Evolutionary conservation across 2,888 invertebrate species (phyloP).

Genomic region (Hemithea aestivaria): DNA sequence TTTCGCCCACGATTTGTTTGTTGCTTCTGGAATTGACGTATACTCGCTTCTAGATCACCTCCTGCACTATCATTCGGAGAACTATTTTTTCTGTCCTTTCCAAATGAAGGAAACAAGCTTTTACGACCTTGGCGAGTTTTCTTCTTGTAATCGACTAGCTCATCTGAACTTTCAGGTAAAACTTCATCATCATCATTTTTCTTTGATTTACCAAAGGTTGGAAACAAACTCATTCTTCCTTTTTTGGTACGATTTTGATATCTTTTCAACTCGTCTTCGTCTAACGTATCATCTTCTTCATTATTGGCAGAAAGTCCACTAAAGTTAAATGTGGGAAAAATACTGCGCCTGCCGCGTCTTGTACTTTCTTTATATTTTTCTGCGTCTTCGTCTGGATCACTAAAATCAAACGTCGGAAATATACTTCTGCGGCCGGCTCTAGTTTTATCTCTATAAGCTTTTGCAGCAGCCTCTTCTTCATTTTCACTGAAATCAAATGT

Average conservation of each 20-base stretch:
- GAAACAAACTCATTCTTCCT: conserved; percentile 64
- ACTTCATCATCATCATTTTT: conserved; percentile 55
- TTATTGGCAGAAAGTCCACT: conserved; percentile 53
- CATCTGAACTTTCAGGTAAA: conserved; percentile 68
- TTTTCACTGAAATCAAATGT: conserved; percentile 67
- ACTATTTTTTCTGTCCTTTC: conserved; percentile 61
- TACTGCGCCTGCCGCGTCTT: conserved; percentile 59
- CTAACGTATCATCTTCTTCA: conserved; percentile 60
- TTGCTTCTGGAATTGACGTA: conserved; percentile 60
- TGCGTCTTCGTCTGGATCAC: conserved; percentile 57
- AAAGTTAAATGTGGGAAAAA: conserved; percentile 67
- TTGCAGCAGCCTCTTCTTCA: conserved; percentile 58
- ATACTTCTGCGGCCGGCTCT: conserved; percentile 61
- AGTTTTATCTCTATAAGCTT: conserved; percentile 57
- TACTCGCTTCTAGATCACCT: conserved; percentile 62
- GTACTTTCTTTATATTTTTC: conserved; percentile 63
- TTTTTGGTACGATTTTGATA: conserved; percentile 66
- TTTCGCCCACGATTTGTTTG: conserved; percentile 53
- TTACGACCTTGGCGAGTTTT: conserved; percentile 59
- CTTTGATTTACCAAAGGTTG: conserved; percentile 62
- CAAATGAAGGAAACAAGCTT: conserved; percentile 67
- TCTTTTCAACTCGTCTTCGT: conserved; percentile 63
- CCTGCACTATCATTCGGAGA: conserved; percentile 44
- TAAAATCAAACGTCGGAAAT: conserved; percentile 67
- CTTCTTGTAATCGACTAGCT: conserved; percentile 64